phyloP scores from a whole-genome alignment of 2,797 vertebrate genomes.

The Acropternis orthonyx region DNA sequence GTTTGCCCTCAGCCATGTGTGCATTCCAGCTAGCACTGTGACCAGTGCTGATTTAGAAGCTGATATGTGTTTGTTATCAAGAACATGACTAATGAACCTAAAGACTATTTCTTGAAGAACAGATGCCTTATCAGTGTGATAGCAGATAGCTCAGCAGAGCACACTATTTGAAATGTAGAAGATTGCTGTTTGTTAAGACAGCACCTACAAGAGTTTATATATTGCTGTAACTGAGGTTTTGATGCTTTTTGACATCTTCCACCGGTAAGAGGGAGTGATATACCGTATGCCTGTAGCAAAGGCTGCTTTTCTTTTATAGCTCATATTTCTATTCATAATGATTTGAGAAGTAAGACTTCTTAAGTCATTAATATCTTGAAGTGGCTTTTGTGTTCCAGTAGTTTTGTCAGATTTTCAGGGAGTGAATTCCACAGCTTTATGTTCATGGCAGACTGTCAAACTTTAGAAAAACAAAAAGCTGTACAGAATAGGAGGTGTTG shows the following conservation, averaged over 20 bases:
- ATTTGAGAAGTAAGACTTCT: not conserved
- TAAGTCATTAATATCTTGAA: not conserved
- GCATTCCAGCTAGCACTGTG: not conserved
- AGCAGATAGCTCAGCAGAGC: not conserved
- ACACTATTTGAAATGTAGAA: fast-evolving
- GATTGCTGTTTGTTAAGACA: not conserved
- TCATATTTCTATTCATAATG: not conserved
- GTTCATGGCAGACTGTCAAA: not conserved
- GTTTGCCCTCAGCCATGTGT: not conserved
- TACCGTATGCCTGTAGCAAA: not conserved
- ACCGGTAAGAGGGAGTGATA: too few relatives aligned
- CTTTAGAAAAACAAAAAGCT: not conserved
- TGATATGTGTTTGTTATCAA: not conserved
- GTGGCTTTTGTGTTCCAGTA: not conserved
- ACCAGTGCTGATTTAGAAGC: not conserved
- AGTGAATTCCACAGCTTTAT: not conserved
- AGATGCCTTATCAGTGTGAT: not conserved
- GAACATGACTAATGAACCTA: not conserved
- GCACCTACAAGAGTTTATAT: not conserved
- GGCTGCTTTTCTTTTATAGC: not conserved
- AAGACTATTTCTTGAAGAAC: not conserved
- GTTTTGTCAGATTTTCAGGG: not conserved
- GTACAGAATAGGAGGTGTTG: not conserved
- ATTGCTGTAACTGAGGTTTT: not conserved
- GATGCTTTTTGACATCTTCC: not conserved